Evolutionary conservation across 92 coral and sea anemone genomes (phyloP).

Genomic region (Ricordea florida): DNA sequence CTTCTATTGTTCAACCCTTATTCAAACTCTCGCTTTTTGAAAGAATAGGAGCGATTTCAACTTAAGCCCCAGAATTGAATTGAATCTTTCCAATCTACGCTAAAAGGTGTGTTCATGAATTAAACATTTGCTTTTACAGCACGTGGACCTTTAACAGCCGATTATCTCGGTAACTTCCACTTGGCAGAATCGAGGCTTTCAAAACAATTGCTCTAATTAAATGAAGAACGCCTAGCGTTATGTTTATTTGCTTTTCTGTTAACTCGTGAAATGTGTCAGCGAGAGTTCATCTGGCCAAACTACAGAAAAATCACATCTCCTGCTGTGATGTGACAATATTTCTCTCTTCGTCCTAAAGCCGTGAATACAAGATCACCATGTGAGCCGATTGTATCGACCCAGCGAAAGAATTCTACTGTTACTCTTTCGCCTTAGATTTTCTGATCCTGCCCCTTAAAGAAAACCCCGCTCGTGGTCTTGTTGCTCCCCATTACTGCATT

Average conservation of each 20-base stretch:
- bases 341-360: background rate
- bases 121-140: constrained; percentile 4
- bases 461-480: too few species aligned
- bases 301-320: constrained; percentile 31
- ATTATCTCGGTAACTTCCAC: constrained; percentile 19
- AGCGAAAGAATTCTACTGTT: too few species aligned
- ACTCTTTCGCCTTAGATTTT: too few species aligned
- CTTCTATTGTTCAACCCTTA: background rate
- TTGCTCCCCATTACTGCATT: too few species aligned
- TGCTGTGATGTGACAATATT: background rate
- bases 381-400: too few species aligned
- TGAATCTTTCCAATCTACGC: constrained; percentile 27
- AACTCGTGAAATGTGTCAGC: constrained; percentile 8
- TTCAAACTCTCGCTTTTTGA: constrained; percentile 27
- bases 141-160: constrained; percentile 32
- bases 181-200: constrained; percentile 4
- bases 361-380: too few species aligned
- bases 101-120: constrained; percentile 24
- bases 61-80: constrained; percentile 22
- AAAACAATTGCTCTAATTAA: constrained; percentile 57
- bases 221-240: constrained; percentile 44
- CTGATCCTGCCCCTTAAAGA: too few species aligned
- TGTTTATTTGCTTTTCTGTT: constrained; percentile 42
- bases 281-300: constrained; percentile 13
- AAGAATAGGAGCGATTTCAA: constrained; percentile 29